Evolutionary conservation across 2,888 invertebrate species (phyloP).

Genomic region (Melieria picta): DNA sequence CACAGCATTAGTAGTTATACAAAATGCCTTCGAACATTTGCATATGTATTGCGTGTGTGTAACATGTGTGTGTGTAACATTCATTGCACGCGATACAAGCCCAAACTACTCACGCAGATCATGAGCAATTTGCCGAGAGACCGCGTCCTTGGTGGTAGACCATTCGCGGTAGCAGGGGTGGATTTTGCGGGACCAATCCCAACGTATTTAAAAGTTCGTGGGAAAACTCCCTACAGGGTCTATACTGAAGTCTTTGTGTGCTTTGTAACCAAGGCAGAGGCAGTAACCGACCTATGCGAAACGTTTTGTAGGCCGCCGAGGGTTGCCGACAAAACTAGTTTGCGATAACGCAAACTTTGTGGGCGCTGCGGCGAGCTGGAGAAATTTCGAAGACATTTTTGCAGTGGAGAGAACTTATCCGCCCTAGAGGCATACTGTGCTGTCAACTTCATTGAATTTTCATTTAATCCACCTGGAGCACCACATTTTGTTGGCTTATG

Average conservation of each 20-base stretch:
- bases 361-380: background rate
- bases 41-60: background rate
- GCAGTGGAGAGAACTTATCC: too few species aligned
- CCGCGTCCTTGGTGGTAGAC: slow-evolving; percentile 29
- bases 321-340: slow-evolving; percentile 15
- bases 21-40: slow-evolving; percentile 7
- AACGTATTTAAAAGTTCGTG: slow-evolving; percentile 20
- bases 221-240: slow-evolving; percentile 31
- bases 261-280: slow-evolving; percentile 27
- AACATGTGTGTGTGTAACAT: slow-evolving; percentile 26
- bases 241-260: slow-evolving; percentile 34
- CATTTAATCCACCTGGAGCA: slow-evolving; percentile 7
- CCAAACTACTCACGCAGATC: slow-evolving; percentile 33
- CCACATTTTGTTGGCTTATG: too few species aligned
- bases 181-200: slow-evolving; percentile 35
- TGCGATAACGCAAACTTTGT: slow-evolving; percentile 33
- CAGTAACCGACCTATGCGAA: slow-evolving; percentile 23
- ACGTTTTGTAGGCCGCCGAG: slow-evolving; percentile 27
- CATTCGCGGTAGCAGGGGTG: slow-evolving; percentile 36
- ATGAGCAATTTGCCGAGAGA: slow-evolving; percentile 36
- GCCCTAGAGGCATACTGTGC: background rate
- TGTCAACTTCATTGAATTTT: slow-evolving; percentile 7
- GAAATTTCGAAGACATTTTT: background rate
- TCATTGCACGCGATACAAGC: slow-evolving; percentile 33
- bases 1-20: background rate